A percentile compares a stretch with the other conserved stretches of the same genome.
Conservation (phyloP, 2,797 vertebrate genomes). For the Alfaro cultratus region DNA sequence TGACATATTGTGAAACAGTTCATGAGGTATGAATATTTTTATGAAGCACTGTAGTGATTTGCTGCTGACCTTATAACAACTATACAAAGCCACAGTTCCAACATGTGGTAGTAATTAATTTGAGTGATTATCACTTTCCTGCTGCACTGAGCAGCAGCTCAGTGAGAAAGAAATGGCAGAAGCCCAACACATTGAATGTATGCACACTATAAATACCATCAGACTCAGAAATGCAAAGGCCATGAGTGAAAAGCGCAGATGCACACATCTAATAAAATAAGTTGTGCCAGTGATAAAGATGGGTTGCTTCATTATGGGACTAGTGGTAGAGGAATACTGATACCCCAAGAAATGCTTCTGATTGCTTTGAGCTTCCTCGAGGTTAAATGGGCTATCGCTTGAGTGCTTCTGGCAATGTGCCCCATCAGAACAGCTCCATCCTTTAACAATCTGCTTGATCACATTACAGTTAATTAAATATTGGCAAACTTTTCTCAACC, state of each 20-base stretch:
- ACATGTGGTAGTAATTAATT: not conserved
- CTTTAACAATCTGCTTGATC: slow-evolving; percentile 74
- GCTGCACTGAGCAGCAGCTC: not conserved
- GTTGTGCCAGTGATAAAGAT: not conserved
- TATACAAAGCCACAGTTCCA: not conserved
- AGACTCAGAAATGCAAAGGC: not conserved
- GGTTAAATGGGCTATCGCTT: slow-evolving; percentile 67
- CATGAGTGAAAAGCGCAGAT: not conserved
- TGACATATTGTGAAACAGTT: not conserved
- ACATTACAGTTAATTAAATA: slow-evolving; percentile 80
- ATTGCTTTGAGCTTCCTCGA: slow-evolving; percentile 57
- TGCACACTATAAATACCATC: not conserved
- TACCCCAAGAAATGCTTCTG: slow-evolving; percentile 30
- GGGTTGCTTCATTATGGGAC: slow-evolving; percentile 24
- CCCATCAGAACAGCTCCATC: slow-evolving; percentile 60
- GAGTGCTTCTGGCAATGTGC: slow-evolving; percentile 50
- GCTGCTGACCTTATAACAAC: not conserved
- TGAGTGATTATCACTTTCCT: not conserved
- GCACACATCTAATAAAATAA: not conserved
- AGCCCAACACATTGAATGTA: not conserved
- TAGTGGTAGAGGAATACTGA: slow-evolving; percentile 26
- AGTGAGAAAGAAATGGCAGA: not conserved
- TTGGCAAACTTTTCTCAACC: slow-evolving; percentile 73
- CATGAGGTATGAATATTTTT: not conserved
- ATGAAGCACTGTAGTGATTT: not conserved